These are phyloP conservation scores for Huso huso DNA, from an alignment of 2,797 vertebrate species.

Conservation along the genomic window DNA sequence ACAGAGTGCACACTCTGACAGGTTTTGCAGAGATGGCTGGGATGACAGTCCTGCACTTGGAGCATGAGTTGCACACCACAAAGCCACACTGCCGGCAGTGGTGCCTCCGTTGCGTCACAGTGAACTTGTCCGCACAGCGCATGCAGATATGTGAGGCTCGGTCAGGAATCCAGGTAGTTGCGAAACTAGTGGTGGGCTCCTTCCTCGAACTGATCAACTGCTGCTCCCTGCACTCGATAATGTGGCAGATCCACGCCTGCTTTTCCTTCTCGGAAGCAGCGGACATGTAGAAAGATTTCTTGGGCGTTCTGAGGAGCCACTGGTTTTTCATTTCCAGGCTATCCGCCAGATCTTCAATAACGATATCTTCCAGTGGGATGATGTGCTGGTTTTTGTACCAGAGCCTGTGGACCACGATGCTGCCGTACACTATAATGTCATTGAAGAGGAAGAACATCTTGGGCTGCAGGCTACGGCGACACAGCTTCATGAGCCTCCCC, in stretches of 20 bases:
- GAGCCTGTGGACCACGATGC: constrained; percentile 64
- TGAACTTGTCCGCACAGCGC: constrained; percentile 77
- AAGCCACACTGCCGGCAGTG: constrained; percentile 88
- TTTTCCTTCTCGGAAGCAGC: constrained; percentile 68
- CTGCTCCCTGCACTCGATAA: constrained; percentile 56
- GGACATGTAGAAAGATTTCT: constrained; percentile 81
- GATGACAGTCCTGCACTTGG: constrained; percentile 63
- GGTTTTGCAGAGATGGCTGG: constrained; percentile 61
- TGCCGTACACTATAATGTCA: constrained; percentile 83
- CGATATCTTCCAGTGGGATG: constrained; percentile 72
- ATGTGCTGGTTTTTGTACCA: constrained; percentile 75
- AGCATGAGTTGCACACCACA: constrained; percentile 77
- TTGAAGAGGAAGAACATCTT: constrained; percentile 86
- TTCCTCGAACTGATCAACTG: constrained; percentile 43
- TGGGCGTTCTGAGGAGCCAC: constrained; percentile 81
- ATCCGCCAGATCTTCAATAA: constrained; percentile 68
- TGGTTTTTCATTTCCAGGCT: constrained; percentile 61
- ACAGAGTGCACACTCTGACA: constrained; percentile 66
- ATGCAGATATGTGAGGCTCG: constrained; percentile 75
- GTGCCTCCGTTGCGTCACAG: constrained; percentile 61
- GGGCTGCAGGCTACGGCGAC: constrained; percentile 66
- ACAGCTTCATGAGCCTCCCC: constrained; percentile 75
- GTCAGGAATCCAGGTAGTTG: constrained; percentile 79
- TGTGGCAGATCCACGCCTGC: constrained; percentile 76
- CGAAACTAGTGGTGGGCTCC: constrained; percentile 46